A percentile compares a stretch with the other conserved stretches of the same genome.
phyloP scores from a whole-genome alignment of 1,140 invertebrate species.

The Cyclina sinensis region DNA sequence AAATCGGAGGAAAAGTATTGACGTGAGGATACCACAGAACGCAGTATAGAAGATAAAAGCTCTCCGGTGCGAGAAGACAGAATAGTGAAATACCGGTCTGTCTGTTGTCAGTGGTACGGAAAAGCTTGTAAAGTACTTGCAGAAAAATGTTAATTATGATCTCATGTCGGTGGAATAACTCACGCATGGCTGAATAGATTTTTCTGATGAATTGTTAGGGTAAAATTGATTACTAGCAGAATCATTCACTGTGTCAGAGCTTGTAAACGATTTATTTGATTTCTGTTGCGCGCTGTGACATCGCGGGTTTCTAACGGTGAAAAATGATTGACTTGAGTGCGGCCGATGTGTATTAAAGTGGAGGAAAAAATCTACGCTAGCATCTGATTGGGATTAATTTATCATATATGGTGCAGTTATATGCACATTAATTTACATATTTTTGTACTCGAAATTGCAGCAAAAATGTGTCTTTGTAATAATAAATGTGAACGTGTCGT shows the following conservation, averaged over 20 bases:
- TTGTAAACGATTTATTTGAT: constrained; percentile 35
- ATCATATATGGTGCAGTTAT: background rate
- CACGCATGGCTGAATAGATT: constrained; percentile 28
- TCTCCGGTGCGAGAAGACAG: background rate
- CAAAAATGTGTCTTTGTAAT: too few relatives aligned
- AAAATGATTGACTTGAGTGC: constrained; percentile 3
- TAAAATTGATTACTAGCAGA: constrained; percentile 17
- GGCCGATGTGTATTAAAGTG: background rate
- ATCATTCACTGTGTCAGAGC: background rate
- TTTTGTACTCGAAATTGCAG: too few relatives aligned
- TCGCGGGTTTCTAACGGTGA: background rate
- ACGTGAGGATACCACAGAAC: background rate
- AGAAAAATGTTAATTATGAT: constrained; percentile 34
- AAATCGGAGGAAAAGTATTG: background rate
- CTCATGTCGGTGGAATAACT: constrained; percentile 20
- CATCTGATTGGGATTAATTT: background rate
- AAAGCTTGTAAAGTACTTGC: background rate
- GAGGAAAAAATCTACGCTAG: background rate
- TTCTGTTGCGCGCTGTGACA: background rate
- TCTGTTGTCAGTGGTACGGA: too few relatives aligned
- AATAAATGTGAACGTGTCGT: too few relatives aligned
- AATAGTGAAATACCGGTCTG: background rate
- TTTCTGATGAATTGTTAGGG: background rate
- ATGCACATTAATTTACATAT: background rate
- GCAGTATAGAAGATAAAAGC: background rate